Evolutionary conservation across 37 sponge, comb jelly and placozoan species (phyloP), one percentile per base, ranked within the genome.

Genomic region (Haliclona indistincta): DNA sequence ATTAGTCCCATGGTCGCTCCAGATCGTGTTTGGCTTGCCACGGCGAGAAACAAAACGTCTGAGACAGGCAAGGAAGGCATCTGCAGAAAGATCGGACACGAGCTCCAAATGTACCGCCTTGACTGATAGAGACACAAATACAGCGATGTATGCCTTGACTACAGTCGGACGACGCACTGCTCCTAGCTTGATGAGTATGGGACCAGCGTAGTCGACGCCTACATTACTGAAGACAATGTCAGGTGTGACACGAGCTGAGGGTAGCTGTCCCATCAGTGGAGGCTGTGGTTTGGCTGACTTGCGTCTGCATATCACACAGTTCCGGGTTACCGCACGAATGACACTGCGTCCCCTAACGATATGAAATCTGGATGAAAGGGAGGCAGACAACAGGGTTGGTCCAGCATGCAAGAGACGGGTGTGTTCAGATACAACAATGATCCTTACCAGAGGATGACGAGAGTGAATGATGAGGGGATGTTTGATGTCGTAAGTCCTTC

Each of bases 131-230:
- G 75, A 80, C 23, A 78, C 74, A 75, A 73, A 86, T 11, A 86
- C 42, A 13, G 68, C 64, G 1, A 78, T 33, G 56, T 73, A 67
- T 20, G 64, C 71, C 49, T 67, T 79, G 62, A 74, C 64, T 25
- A 44, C 34, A 25, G 52, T 51, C 17, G 49, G 68, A 43, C 52
- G 63, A 38, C 67, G 63, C 7, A 63, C 41, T 19, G 36, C 40
- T 25, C 58, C 79, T 30, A 25, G 65, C 45, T 84, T 84, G 64
- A 70, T 49, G 30, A 62, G 52, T 3, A 76, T 29, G 37, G 81
- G 81, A 30, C 88, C 77, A 33, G 88, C 88, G 63, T 75, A 87
- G 66, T 87, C 88, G 2, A 87, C 56, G 25, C 77, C 79, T 53
- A 72, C 67, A 36, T 54, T 33, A 17, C 38, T 38, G 43, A 85